phyloP scores from a whole-genome alignment of 2,888 invertebrate species.

The Reticulitermes lucifugus region DNA sequence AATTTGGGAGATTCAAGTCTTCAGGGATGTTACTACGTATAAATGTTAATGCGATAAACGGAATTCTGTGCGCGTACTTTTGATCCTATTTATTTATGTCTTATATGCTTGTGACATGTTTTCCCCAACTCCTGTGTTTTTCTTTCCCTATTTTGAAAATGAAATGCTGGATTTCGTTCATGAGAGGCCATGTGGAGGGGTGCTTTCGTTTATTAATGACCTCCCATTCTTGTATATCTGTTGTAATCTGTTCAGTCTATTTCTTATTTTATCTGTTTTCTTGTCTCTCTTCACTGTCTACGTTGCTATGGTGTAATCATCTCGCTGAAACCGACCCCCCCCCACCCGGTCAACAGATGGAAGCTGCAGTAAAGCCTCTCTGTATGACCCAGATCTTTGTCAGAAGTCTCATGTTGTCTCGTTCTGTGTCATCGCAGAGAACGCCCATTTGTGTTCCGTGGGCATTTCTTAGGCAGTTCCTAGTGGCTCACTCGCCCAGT shows the following conservation, averaged over 20 bases:
- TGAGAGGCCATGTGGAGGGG: background rate
- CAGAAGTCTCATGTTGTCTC: too few relatives aligned
- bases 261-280: background rate
- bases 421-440: too few relatives aligned
- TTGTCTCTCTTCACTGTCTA: background rate
- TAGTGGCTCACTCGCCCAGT: too few relatives aligned
- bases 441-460: too few relatives aligned
- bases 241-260: background rate
- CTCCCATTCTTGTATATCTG: background rate
- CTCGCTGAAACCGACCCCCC: too few relatives aligned
- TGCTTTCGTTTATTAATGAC: constrained; percentile 16
- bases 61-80: background rate
- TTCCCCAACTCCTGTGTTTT: background rate
- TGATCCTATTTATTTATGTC: background rate
- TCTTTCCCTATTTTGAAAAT: background rate
- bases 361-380: too few relatives aligned
- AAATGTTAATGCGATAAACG: background rate
- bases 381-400: too few relatives aligned
- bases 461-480: too few relatives aligned
- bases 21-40: too few relatives aligned
- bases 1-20: too few relatives aligned
- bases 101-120: background rate
- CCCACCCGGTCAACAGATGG: too few relatives aligned
- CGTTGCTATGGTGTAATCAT: too few relatives aligned
- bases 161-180: background rate